A percentile compares a stretch with the other conserved stretches of the same genome.
Evolutionary conservation across 2,113 vertebrate species (phyloP).

Genomic region (Montifringilla adamsi): DNA sequence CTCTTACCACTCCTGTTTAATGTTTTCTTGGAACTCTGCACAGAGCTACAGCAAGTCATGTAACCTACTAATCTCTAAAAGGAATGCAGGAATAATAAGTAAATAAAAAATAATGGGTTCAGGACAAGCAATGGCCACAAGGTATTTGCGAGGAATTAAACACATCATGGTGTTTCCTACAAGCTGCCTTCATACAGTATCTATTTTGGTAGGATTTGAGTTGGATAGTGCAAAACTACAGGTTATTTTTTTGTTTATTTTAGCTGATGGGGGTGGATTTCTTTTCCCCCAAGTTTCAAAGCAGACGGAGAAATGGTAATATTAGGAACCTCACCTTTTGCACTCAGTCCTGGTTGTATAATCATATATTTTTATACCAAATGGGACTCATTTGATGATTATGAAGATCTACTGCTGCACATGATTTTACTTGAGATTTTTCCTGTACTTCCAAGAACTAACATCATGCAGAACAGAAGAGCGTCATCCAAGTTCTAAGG

Average conservation of each 20-base stretch:
- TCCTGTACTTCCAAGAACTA: not conserved
- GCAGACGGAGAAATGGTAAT: not conserved
- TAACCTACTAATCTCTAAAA: conserved; percentile 20
- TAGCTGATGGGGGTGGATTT: not conserved
- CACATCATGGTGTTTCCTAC: not conserved
- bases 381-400: not conserved
- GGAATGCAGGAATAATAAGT: conserved; percentile 4
- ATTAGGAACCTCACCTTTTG: conserved; percentile 39
- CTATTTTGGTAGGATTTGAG: not conserved
- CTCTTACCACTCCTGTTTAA: not conserved
- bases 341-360: conserved; percentile 30
- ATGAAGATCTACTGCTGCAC: not conserved
- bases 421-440: not conserved
- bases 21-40: not conserved
- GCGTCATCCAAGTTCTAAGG: not conserved
- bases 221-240: not conserved
- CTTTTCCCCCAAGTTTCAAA: not conserved
- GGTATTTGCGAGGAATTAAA: not conserved
- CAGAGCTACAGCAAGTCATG: not conserved
- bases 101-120: conserved; percentile 25
- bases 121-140: not conserved
- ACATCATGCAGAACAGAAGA: not conserved
- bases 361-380: not conserved
- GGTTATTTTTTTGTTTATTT: conserved; percentile 22
- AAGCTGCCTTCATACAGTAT: not conserved